Conservation (phyloP, 2,797 vertebrate species). For the Glyptemys insculpta region DNA sequence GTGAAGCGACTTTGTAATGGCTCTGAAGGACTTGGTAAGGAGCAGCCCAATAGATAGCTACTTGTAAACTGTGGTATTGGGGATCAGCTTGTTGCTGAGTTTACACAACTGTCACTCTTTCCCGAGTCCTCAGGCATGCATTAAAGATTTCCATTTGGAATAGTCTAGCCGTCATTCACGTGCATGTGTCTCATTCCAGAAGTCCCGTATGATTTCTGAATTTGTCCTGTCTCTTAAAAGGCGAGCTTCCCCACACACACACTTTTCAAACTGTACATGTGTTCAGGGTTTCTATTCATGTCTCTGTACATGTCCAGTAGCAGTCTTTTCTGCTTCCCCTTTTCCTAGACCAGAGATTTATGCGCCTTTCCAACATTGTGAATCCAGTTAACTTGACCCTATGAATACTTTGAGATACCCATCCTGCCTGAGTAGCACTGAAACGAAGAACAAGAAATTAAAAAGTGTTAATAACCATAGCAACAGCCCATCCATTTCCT, state of each 20-base stretch:
- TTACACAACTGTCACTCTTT: neutral
- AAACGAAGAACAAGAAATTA: neutral
- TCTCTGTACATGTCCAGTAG: neutral
- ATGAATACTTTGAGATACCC: neutral
- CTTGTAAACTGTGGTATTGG: neutral
- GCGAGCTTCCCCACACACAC: fast-evolving
- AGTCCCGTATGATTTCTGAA: neutral
- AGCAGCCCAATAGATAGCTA: neutral
- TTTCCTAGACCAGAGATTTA: neutral
- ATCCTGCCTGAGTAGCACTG: neutral
- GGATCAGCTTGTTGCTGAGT: neutral
- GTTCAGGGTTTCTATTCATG: neutral
- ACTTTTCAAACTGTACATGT: neutral
- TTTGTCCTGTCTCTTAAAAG: neutral
- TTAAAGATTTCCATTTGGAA: neutral
- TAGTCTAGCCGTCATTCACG: neutral
- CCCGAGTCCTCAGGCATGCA: neutral
- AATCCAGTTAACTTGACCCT: neutral
- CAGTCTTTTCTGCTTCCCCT: neutral
- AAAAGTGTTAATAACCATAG: neutral
- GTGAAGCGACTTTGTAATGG: neutral
- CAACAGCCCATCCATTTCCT: neutral
- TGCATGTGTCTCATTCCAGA: fast-evolving
- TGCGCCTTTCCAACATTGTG: neutral
- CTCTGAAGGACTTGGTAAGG: neutral